A percentile compares a stretch with the other conserved stretches of the same genome.
phyloP scores from a whole-genome alignment of 2,113 vertebrate genomes.

The Bubo blakistoni region DNA sequence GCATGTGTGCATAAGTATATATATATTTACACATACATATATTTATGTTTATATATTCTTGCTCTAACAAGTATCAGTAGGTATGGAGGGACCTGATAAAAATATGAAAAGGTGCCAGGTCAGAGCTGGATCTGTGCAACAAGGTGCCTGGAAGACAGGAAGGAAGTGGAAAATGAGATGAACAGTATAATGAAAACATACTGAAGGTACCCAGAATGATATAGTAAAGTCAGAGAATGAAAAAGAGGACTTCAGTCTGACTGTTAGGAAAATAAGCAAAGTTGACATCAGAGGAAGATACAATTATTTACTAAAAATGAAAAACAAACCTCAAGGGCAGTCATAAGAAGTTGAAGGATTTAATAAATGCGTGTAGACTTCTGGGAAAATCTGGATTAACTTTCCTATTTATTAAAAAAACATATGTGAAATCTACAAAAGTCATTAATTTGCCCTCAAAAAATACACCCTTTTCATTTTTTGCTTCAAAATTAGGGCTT shows the following conservation, averaged over 20 bases:
- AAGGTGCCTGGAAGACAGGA: neutral
- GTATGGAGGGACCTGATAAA: neutral
- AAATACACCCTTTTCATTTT: neutral
- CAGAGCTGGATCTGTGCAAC: neutral
- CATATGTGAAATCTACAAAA: neutral
- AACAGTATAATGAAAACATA: neutral
- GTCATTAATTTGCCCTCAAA: neutral
- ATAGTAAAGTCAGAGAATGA: neutral
- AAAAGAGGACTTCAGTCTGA: neutral
- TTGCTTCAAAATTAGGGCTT: neutral
- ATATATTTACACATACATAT: neutral
- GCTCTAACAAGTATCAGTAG: neutral
- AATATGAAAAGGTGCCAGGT: neutral
- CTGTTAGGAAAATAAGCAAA: neutral
- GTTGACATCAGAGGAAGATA: neutral
- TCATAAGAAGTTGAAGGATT: neutral
- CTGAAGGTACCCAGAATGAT: neutral
- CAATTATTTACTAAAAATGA: neutral
- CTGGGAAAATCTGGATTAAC: neutral
- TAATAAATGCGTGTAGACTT: neutral
- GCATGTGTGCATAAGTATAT: neutral
- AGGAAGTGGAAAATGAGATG: neutral
- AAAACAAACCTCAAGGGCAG: neutral
- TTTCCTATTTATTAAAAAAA: neutral
- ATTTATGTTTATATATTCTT: neutral